These are phyloP conservation scores for Chloromyia formosa DNA, from an alignment of 2,888 invertebrate species.

Conservation along the genomic window DNA sequence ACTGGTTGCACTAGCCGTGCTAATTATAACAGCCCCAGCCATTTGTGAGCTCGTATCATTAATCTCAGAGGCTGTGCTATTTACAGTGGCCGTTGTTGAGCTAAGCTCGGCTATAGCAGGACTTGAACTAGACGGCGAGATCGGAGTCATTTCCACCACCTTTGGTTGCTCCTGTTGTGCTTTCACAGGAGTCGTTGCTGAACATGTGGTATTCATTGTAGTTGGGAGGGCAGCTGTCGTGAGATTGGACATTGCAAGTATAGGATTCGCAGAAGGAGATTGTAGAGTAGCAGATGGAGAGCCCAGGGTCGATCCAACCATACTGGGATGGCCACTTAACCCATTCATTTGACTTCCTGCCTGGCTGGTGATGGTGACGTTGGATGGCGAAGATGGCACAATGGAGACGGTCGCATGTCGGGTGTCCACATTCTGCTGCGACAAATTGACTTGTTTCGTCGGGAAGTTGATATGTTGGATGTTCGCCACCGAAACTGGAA, in stretches of 20 bases:
- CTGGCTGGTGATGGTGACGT: constrained; percentile 60
- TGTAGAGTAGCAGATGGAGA: constrained; percentile 55
- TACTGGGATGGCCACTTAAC: constrained; percentile 45
- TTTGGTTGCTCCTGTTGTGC: constrained; percentile 20
- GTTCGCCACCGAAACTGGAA: constrained; percentile 34
- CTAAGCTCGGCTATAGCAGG: constrained; percentile 48
- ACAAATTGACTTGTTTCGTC: constrained; percentile 40
- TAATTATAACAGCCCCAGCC: constrained; percentile 47
- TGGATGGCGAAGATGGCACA: constrained; percentile 16
- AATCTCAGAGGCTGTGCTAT: constrained; percentile 37
- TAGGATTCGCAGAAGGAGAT: constrained; percentile 57
- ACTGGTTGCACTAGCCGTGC: constrained; percentile 13
- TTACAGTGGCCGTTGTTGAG: constrained; percentile 49
- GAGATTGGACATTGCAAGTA: constrained; percentile 63
- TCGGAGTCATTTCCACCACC: constrained; percentile 11
- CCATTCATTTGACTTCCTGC: constrained; percentile 57
- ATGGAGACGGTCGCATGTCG: constrained; percentile 32
- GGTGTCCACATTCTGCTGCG: constrained; percentile 22
- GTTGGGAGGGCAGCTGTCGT: constrained; percentile 30
- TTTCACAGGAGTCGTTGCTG: constrained; percentile 25
- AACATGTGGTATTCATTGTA: constrained; percentile 10
- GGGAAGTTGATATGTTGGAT: constrained; percentile 51
- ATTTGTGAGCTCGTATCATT: constrained; percentile 46
- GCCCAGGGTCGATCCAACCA: constrained; percentile 51
- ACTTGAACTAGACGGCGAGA: constrained; percentile 26